Base-by-base conservation (phyloP, 2,888 invertebrate genomes). In the Diachrysia chrysitis region DNA sequence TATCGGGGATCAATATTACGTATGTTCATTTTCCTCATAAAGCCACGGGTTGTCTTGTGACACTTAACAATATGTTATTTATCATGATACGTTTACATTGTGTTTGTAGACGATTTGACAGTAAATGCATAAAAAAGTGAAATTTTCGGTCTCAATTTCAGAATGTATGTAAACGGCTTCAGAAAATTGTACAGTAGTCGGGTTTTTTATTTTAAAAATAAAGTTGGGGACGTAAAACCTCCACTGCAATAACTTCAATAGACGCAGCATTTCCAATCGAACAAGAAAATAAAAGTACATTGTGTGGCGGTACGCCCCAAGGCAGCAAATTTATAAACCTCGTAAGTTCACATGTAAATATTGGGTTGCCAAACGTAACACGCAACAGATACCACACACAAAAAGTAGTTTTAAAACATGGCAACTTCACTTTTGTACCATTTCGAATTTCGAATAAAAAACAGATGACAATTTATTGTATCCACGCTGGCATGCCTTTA, bases 401-500 rank as follows among this genome's bases (percentile, higher is more conserved):
- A 73, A 73, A 70, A 12, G 56, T 32, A 60, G 58, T 75, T 75
- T 61, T 76, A 58, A 51, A 76, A 70, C 58, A 59, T 54, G 64
- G 54, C 51, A 55, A 58, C 65, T 61, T 51, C 54, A 58, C 10
- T 51, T 51, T 54, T 53, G 63, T 70, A 32, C 54, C 54, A 51
- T 73, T 70, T n/a, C 58, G 10, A 76, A 64, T 61, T 71, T 16
- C 12, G 58, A 58, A 76, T 76, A 64, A 74, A 32, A 76, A 76
- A 63, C 60, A 65, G 60, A 37, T 71, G 58, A 64, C 76, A 58
- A 25, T 61, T 57, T 64, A 73, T 58, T 61, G 57, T 53, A 42
- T 12, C 10, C 25, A 63, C 35, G 64, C 63, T 76, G 69, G 60
- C 25, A 14, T 35, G 60, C 61, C 10, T 71, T 58, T 51, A 61